Conservation (phyloP, 2,888 invertebrate genomes). For the Diloba caeruleocephala region DNA sequence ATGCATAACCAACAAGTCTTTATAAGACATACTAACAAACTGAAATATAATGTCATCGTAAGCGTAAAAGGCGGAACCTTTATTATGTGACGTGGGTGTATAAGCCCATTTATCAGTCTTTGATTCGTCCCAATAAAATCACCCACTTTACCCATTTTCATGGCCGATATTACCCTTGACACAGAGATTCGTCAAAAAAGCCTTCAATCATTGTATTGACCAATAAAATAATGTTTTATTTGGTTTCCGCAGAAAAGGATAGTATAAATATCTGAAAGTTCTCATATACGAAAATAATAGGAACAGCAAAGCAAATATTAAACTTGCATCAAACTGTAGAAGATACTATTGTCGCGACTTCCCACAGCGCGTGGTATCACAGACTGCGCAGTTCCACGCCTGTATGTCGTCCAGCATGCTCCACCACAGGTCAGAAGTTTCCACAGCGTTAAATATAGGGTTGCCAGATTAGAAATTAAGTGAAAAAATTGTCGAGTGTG, state of each 20-base stretch:
- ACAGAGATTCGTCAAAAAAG: conserved; percentile 1
- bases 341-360: no score
- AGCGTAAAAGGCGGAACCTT: conserved; percentile 6
- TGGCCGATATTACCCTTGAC: conserved; percentile 8
- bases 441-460: no score
- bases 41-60: conserved; percentile 15
- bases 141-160: conserved; percentile 16
- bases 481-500: no score
- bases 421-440: no score
- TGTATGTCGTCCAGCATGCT: no score
- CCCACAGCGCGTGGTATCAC: no score
- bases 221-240: conserved; percentile 20
- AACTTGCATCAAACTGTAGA: no score
- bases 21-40: background rate
- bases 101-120: conserved; percentile 18
- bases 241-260: background rate
- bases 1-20: conserved; percentile 4
- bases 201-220: conserved; percentile 7
- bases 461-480: no score
- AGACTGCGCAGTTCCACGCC: no score
- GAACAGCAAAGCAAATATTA: no score
- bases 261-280: no score
- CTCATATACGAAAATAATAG: no score
- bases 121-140: conserved; percentile 37
- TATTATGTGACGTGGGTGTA: conserved; percentile 20